phyloP scores from a whole-genome alignment of 1,140 invertebrate species.

The Artemia franciscana region DNA sequence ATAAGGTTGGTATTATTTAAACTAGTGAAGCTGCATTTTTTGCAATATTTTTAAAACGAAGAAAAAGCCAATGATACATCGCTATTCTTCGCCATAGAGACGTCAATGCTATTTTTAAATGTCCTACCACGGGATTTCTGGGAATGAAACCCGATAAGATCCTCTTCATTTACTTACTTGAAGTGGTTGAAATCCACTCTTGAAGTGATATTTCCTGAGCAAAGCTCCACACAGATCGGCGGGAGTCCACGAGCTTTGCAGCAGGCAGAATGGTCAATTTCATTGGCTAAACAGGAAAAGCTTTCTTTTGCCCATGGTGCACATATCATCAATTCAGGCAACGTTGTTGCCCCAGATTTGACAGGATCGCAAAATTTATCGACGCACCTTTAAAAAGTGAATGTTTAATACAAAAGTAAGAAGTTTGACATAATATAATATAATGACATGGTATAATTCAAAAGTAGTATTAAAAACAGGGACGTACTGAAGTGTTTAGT shows the following conservation, averaged over 20 bases:
- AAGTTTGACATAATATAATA: no score
- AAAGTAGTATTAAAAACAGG: no score
- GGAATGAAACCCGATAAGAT: neutral
- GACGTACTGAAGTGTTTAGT: no score
- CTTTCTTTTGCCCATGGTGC: conserved; percentile 53
- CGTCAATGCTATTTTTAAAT: no score
- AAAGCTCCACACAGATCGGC: conserved; percentile 41
- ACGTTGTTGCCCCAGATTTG: conserved; percentile 29
- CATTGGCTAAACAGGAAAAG: conserved; percentile 51
- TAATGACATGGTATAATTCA: no score
- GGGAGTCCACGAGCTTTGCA: conserved; percentile 46
- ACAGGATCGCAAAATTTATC: conserved; percentile 52
- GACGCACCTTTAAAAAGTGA: conserved; percentile 28
- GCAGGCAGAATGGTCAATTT: conserved; percentile 53
- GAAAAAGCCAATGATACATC: no score
- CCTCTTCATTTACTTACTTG: conserved; percentile 29
- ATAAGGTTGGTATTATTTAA: no score
- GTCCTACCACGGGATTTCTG: neutral
- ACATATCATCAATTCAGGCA: conserved; percentile 57
- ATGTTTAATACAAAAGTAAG: no score
- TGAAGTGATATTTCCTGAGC: conserved; percentile 42
- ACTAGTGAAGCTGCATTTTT: no score
- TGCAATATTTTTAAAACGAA: no score
- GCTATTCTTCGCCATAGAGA: no score
- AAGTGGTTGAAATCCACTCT: conserved; percentile 50